phyloP scores from a whole-genome alignment of 2,888 invertebrate genomes.

The Caenorhabditis sulstoni region DNA sequence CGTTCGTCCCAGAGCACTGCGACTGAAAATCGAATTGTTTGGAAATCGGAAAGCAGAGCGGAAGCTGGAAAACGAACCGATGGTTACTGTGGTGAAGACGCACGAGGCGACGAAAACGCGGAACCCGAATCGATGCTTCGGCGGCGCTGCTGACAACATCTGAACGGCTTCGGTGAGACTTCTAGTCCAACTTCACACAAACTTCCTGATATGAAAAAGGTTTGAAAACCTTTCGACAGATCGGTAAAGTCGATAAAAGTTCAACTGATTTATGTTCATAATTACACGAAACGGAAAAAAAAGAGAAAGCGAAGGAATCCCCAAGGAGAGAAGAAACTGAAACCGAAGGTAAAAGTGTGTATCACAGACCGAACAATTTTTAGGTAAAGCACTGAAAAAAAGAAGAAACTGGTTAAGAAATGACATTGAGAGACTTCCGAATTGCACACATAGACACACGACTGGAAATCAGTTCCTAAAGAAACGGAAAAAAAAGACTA shows the following conservation, averaged over 20 bases:
- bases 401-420: conserved; percentile 17
- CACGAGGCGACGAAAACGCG: conserved; percentile 75
- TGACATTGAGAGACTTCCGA: background rate
- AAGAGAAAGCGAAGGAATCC: conserved; percentile 36
- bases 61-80: conserved; percentile 57
- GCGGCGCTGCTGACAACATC: conserved; percentile 58
- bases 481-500: conserved; percentile 18
- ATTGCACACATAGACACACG: conserved; percentile 9
- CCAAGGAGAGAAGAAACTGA: conserved; percentile 15
- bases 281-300: conserved; percentile 16
- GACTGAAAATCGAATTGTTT: conserved; percentile 49
- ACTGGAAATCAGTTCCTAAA: conserved; percentile 16
- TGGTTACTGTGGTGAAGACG: conserved; percentile 72
- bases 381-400: conserved; percentile 29
- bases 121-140: conserved; percentile 66
- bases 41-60: background rate
- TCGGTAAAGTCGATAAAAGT: background rate
- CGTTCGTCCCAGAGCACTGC: conserved; percentile 77
- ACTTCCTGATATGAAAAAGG: background rate
- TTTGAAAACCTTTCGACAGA: background rate
- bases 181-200: background rate
- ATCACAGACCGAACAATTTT: conserved; percentile 29
- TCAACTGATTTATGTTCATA: conserved; percentile 33
- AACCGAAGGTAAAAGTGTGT: conserved; percentile 1
- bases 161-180: background rate